Base-by-base conservation (phyloP, 2,113 vertebrate genomes). In the Neotoma lepida region DNA sequence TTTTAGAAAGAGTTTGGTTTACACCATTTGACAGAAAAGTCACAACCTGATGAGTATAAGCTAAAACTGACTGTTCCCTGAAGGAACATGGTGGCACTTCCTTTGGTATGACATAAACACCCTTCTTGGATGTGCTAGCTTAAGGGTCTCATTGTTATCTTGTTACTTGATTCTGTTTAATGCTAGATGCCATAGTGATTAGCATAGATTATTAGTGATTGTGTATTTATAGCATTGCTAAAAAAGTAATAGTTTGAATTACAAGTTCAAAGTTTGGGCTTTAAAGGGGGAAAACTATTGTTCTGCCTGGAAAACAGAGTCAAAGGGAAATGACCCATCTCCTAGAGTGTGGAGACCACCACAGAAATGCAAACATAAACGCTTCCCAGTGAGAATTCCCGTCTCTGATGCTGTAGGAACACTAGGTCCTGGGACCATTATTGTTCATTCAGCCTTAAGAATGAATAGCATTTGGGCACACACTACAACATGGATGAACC, bases 361-460 rank as follows among this genome's bases (percentile, higher is more conserved):
- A 4, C 30, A 5, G 26, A 87, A 51, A 68, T 35, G 9, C 20
- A n/a, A 84, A 70, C 1, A 28, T 0, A 18, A 30, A 28, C 17
- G 64, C n/a, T 78, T 49, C 18, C 54, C 61, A 86, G 9, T 24
- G 41, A 39, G 49, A 85, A 63, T 0, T 88, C 64, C 74, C 7
- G 6, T 41, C 28, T 66, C 41, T 28, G 66, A 44, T 14, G 85
- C 28, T 6, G 6, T 49, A 28, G 5, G n/a, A 89, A 61, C 14
- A 87, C 39, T 61, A 44, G 18, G 9, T 46, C 64, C 12, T 39
- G 4, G 90, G 64, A 66, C 81, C 74, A 17, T 18, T 44, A 74
- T 61, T 82, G 76, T 76, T 86, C 20, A 73, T 46, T 93, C 46
- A 82, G n/a, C 35, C 68, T 94, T 91, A 81, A 94, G 90, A 92